Base-by-base conservation (phyloP, 2,888 invertebrate species). In the Danaus chrysippus region DNA sequence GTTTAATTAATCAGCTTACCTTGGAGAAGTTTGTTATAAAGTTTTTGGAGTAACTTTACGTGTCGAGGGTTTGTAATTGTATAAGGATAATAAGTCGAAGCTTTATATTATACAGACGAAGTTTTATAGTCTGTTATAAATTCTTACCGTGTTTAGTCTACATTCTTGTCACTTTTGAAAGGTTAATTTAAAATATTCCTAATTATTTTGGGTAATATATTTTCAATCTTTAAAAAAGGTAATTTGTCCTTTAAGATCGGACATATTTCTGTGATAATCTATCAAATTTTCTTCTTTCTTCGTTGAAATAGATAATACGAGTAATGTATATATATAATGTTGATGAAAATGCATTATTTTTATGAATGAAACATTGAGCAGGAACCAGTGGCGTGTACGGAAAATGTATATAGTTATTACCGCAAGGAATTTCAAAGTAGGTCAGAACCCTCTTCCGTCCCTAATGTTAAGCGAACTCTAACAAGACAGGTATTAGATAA, bases 381-480 rank as follows among this genome's bases (percentile, higher is more conserved):
- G 59, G 62, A 59, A 59, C 49, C 44, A 58, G 55, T 46, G 43
- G 15, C 59, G 62, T 67, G 59, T 67, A 57, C 64, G 61, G 63
- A 67, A 63, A 63, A 57, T 57, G 59, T 63, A n/a, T 68, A 67
- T 61, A 61, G 61, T 54, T 44, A 52, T 43, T 42, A 62, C 64
- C 58, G 65, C 59, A 77, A 75, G 76, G 76, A 73, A 74, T 71
- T 69, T 44, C 63, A 71, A 81, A 79, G 76, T 81, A 74, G 80
- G 81, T 76, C 80, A 79, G 73, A 71, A 71, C 70, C 63, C 68
- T 68, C 65, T 65, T 68, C 63, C 71, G 67, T 61, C 54, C 66
- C 63, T 61, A 63, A 62, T 68, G 71, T 75, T 72, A 73, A 71
- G 69, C 73, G 67, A 69, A 71, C 68, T 66, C 66, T 63, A 66